Evolutionary conservation across 1,140 invertebrate genomes (phyloP).

Genomic region (Neelides sp.): DNA sequence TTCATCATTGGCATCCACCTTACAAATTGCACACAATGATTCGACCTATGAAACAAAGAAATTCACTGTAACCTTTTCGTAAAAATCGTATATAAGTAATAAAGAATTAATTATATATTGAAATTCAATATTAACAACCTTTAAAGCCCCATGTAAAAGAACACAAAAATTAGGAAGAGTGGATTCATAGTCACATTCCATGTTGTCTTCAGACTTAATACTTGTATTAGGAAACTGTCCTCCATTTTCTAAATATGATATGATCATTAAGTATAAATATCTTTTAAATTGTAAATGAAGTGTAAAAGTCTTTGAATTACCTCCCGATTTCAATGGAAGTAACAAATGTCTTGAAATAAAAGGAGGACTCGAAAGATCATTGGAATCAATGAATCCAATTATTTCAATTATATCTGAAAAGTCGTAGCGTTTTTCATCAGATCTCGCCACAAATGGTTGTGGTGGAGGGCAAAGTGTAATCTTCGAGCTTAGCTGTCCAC

Average conservation of each 20-base stretch:
- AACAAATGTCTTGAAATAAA: conserved; percentile 79
- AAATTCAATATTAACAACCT: conserved; percentile 43
- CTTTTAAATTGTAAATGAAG: neutral
- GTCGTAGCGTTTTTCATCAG: conserved; percentile 29
- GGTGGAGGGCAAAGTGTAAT: conserved; percentile 65
- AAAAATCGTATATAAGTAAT: conserved; percentile 8
- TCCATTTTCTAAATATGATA: conserved; percentile 5
- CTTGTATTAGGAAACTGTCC: conserved; percentile 6
- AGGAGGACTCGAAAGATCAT: conserved; percentile 83
- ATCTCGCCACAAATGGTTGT: conserved; percentile 32
- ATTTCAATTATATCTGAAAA: conserved; percentile 59
- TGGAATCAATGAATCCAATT: conserved; percentile 67
- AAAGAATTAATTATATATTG: conserved; percentile 2
- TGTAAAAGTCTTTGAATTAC: neutral
- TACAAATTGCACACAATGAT: conserved; percentile 66
- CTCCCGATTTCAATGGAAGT: conserved; percentile 44
- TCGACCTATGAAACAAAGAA: conserved; percentile 47
- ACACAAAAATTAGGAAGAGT: conserved; percentile 82
- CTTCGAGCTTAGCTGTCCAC: conserved; percentile 59
- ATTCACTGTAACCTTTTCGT: conserved; percentile 6
- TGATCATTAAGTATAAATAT: conserved; percentile 12
- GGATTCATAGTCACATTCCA: conserved; percentile 57
- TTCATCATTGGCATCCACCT: conserved; percentile 62
- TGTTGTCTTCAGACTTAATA: conserved; percentile 41
- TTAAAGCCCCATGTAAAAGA: conserved; percentile 82